These are phyloP conservation scores for Phortica variegata DNA, from an alignment of 1,140 invertebrate genomes.

Conservation along the genomic window DNA sequence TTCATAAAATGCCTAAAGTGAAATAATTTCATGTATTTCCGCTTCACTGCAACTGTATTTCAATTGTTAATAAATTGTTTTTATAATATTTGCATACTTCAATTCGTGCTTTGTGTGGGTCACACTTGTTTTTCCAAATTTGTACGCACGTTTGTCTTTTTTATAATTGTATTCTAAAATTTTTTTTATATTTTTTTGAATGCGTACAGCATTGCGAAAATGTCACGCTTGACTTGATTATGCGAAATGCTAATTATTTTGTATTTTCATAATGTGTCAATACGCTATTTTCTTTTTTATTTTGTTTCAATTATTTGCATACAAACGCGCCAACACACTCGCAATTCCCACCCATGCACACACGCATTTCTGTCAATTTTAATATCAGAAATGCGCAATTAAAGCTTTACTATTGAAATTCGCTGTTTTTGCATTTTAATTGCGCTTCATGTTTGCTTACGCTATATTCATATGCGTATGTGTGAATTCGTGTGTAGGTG, in stretches of 20 bases:
- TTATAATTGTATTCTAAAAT: constrained; percentile 34
- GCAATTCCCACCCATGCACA: not conserved
- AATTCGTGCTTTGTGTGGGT: not conserved
- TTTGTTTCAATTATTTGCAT: no score
- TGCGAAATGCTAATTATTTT: constrained; percentile 48
- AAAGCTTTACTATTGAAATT: constrained; percentile 14
- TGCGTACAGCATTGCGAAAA: constrained; percentile 3
- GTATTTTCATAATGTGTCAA: constrained; percentile 45
- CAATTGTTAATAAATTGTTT: constrained; percentile 6
- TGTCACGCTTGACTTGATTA: constrained; percentile 29
- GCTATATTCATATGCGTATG: no score
- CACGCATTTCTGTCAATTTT: not conserved
- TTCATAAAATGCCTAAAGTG: no score
- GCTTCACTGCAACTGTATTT: constrained; percentile 7
- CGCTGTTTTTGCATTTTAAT: no score
- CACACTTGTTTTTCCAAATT: constrained; percentile 27
- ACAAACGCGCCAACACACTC: not conserved
- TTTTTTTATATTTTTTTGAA: constrained; percentile 15
- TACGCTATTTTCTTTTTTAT: constrained; percentile 13
- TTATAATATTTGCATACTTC: no score
- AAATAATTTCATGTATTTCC: constrained; percentile 1
- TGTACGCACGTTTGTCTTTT: constrained; percentile 30
- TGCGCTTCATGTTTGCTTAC: no score
- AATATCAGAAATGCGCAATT: no score
- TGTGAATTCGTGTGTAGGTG: no score